Base-by-base conservation (phyloP, 2,888 invertebrate species). In the Mechanitis mazaeus region DNA sequence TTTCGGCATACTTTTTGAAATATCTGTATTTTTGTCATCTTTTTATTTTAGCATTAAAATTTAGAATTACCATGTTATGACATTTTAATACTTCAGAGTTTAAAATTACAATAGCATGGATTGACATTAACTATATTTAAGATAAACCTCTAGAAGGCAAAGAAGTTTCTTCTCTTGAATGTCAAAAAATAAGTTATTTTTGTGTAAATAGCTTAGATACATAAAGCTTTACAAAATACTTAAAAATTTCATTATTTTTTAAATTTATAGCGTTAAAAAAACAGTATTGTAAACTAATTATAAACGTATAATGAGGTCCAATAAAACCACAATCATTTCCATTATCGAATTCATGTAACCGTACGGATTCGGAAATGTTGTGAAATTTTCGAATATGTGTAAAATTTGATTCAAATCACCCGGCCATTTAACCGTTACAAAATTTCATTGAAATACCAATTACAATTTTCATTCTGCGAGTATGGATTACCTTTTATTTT, bases 1-100 rank as follows among this genome's bases (percentile, higher is more conserved):
- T 68, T 63, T 73, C 54, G 59, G 66, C 64, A 73, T 67, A 72
- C 72, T 75, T 56, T 42, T 45, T 28, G 7, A 50, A 31, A 11
- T 11, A 50, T 50, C 50, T 31, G 31, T 31, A 11, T 42, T 42
- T 31, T 31, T 31, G 6, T 9, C 31, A 50, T 31, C 31, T 31
- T 28, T 50, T 31, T 31, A 50, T 50, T 50, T 31, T 31, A 9
- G 28, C 31, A 50, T 31, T 31, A 6, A 31, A 11, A 50, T 50
- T 50, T 50, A 9, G 7, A 11, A 50, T 28, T 2, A 50, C 31
- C 9, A 50, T 31, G 2, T 50, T 50, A 31, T 50, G 50, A 50
- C 50, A 50, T 50, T 50, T 0, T 50, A 50, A 50, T 31, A 50
- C 31, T 9, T 50, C 50, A 50, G 31, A 31, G 3, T 7, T 50